Conservation (phyloP, 2,888 invertebrate species). For the Neoitamus cyanurus region DNA sequence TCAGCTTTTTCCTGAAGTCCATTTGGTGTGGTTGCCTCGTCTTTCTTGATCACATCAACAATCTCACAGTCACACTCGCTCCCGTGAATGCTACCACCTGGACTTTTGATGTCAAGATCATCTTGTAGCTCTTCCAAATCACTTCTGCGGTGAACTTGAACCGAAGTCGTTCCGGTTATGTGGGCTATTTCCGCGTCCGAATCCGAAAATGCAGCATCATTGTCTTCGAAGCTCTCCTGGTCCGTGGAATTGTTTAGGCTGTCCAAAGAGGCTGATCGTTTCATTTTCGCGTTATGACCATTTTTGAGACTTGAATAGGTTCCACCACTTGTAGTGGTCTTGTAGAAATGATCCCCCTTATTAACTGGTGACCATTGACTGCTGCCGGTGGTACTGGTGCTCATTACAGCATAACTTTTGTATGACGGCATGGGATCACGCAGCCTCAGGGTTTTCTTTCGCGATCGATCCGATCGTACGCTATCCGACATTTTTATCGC, state of each 20-base stretch:
- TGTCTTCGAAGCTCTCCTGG: constrained; percentile 72
- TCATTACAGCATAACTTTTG: constrained; percentile 62
- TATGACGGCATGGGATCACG: constrained; percentile 63
- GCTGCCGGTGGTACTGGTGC: neutral
- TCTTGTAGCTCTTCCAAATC: constrained; percentile 62
- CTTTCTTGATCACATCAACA: constrained; percentile 5
- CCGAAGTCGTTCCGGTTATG: constrained; percentile 64
- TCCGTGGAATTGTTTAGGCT: constrained; percentile 78
- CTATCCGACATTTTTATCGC: constrained; percentile 59
- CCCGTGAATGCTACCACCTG: neutral
- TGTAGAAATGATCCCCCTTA: constrained; percentile 49
- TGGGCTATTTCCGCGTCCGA: constrained; percentile 75
- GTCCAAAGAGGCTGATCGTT: constrained; percentile 71
- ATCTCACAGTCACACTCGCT: constrained; percentile 56
- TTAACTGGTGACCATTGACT: constrained; percentile 20
- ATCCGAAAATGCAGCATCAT: constrained; percentile 71
- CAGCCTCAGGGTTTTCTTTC: constrained; percentile 51
- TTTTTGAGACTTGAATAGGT: constrained; percentile 40
- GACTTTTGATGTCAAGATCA: neutral
- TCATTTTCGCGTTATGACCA: constrained; percentile 50
- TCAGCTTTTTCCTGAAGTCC: neutral
- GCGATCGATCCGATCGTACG: constrained; percentile 54
- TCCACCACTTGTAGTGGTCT: constrained; percentile 48
- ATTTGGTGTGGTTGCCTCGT: neutral
- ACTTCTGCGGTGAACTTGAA: constrained; percentile 62